Evolutionary conservation across 2,797 vertebrate genomes (phyloP).

Genomic region (Rhodeus uyekii): DNA sequence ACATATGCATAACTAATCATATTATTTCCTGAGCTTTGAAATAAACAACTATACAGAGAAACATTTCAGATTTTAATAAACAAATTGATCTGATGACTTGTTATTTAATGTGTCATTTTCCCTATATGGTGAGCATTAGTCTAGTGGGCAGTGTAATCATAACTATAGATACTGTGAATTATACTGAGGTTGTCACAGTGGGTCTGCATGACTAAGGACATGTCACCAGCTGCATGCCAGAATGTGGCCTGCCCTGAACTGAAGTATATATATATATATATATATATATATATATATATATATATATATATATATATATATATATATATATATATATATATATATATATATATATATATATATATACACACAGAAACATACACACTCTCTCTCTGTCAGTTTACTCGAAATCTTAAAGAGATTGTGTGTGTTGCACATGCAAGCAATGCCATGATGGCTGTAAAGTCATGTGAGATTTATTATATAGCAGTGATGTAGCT

Average conservation of each 20-base stretch:
- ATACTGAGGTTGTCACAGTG: constrained; percentile 35
- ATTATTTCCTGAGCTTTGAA: neutral
- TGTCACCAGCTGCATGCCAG: constrained; percentile 60
- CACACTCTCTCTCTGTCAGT: constrained; percentile 46
- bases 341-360: constrained; percentile 44
- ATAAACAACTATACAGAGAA: neutral
- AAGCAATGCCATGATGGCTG: constrained; percentile 52
- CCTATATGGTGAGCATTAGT: neutral
- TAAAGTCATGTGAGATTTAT: constrained; percentile 50
- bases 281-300: constrained; percentile 42
- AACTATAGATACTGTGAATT: neutral
- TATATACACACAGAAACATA: constrained; percentile 71
- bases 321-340: constrained; percentile 41
- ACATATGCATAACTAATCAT: neutral
- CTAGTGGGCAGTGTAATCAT: neutral
- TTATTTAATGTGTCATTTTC: neutral
- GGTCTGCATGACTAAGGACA: constrained; percentile 65
- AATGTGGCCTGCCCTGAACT: constrained; percentile 65
- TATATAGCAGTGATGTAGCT: constrained; percentile 32
- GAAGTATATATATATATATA: constrained; percentile 34
- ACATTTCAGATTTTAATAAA: neutral
- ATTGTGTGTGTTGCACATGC: constrained; percentile 68
- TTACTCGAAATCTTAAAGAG: constrained; percentile 50
- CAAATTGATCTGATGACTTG: neutral
- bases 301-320: constrained; percentile 46